Conservation (phyloP, 1,140 invertebrate species). For the Ganaspis sp. region DNA sequence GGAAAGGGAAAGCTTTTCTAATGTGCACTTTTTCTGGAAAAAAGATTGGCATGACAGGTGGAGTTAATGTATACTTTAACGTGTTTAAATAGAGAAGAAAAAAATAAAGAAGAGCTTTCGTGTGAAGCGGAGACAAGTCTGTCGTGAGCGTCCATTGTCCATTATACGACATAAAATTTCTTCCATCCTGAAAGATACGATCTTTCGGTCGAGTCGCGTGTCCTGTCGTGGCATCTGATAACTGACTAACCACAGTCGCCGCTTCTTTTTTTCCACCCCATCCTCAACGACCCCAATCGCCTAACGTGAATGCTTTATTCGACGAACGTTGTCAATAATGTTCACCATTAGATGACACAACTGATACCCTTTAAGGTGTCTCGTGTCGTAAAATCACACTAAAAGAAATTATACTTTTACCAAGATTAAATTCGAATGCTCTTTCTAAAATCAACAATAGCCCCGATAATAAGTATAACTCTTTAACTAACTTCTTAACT, state of each 20-base stretch:
- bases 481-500: too few relatives aligned
- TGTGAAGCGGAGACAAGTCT: constrained; percentile 47
- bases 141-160: constrained; percentile 62
- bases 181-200: constrained; percentile 71
- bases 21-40: too few relatives aligned
- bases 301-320: constrained; percentile 58
- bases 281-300: constrained; percentile 67
- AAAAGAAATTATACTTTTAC: neutral
- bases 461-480: too few relatives aligned
- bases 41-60: too few relatives aligned
- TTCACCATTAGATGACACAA: constrained; percentile 26
- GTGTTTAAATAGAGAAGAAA: constrained; percentile 10
- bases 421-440: too few relatives aligned
- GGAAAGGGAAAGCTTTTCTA: too few relatives aligned
- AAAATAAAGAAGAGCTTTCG: too few relatives aligned
- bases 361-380: constrained; percentile 34
- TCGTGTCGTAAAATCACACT: neutral
- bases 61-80: too few relatives aligned
- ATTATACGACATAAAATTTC: constrained; percentile 75
- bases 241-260: constrained; percentile 59
- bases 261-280: constrained; percentile 54
- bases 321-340: constrained; percentile 64
- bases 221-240: constrained; percentile 73
- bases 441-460: too few relatives aligned
- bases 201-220: constrained; percentile 71